Evolutionary conservation across 2,113 vertebrate genomes (phyloP).

Genomic region (Sturnus vulgaris): DNA sequence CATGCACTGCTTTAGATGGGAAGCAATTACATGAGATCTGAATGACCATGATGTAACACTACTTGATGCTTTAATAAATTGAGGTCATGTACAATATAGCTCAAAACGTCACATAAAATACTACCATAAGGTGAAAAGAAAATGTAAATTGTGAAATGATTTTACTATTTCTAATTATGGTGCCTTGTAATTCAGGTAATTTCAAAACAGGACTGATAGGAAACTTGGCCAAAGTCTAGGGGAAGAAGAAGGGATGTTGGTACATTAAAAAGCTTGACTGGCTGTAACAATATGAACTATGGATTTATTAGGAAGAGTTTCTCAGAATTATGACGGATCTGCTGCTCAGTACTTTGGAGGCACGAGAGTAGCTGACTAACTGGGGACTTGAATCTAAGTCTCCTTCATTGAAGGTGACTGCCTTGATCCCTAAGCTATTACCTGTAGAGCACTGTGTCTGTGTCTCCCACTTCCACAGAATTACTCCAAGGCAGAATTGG

Average conservation of each 20-base stretch:
- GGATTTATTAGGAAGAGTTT: neutral
- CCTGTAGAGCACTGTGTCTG: neutral
- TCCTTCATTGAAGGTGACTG: neutral
- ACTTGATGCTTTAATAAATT: neutral
- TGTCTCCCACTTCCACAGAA: neutral
- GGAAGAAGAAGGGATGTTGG: neutral
- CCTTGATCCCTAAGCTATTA: neutral
- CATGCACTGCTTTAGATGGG: neutral
- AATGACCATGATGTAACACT: neutral
- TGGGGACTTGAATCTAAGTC: neutral
- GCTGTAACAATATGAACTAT: neutral
- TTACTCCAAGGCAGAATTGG: neutral
- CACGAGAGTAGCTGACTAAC: neutral
- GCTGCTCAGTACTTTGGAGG: neutral
- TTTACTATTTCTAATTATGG: neutral
- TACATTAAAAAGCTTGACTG: neutral
- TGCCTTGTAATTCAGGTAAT: neutral
- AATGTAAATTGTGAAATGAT: neutral
- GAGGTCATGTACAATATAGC: neutral
- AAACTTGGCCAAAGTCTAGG: neutral
- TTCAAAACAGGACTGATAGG: neutral
- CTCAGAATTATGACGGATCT: neutral
- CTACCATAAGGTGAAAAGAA: neutral
- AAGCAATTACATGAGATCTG: neutral
- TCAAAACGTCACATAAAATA: neutral